A percentile compares a stretch with the other conserved stretches of the same genome.
Evolutionary conservation across 30 jellyfish, hydroid and myxozoan genomes (phyloP).

Genomic region (Aurelia aurita): DNA sequence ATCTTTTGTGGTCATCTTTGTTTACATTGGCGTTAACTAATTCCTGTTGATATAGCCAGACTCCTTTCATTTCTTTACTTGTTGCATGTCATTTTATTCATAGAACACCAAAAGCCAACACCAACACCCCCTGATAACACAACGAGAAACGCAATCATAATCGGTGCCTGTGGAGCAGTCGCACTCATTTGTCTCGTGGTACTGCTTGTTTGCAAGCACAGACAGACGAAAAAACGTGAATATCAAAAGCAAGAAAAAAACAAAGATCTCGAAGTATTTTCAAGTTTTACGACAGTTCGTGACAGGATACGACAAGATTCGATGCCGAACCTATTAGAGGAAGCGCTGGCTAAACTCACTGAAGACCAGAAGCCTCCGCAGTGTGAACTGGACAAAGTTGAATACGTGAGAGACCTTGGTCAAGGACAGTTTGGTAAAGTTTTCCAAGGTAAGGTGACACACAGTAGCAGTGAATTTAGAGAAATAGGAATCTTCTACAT

Average conservation of each 20-base stretch:
- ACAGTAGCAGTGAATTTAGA: too few species aligned
- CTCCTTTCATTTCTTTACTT: too few species aligned
- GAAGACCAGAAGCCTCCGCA: slow-evolving; percentile 83
- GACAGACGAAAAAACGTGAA: not conserved
- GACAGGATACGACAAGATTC: slow-evolving; percentile 87
- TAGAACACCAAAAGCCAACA: not conserved
- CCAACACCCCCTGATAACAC: not conserved
- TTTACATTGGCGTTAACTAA: too few species aligned
- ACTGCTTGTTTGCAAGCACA: not conserved
- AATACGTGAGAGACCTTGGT: slow-evolving; percentile 93
- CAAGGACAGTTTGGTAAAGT: slow-evolving; percentile 99
- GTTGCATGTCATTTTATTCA: too few species aligned
- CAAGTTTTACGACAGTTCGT: slow-evolving; percentile 79
- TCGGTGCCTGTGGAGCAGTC: slow-evolving; percentile 8
- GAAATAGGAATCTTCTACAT: too few species aligned
- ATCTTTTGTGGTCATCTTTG: too few species aligned
- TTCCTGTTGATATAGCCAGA: too few species aligned
- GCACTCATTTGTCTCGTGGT: slow-evolving; percentile 4
- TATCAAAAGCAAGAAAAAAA: slow-evolving; percentile 12
- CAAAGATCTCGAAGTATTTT: slow-evolving; percentile 49
- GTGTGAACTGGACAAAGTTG: slow-evolving; percentile 92
- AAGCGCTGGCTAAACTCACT: slow-evolving; percentile 61
- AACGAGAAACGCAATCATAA: not conserved
- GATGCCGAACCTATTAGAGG: slow-evolving; percentile 69
- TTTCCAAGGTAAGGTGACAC: slow-evolving; percentile 80